phyloP scores from a whole-genome alignment of 2,888 invertebrate genomes.

The Syrista parreyssii region DNA sequence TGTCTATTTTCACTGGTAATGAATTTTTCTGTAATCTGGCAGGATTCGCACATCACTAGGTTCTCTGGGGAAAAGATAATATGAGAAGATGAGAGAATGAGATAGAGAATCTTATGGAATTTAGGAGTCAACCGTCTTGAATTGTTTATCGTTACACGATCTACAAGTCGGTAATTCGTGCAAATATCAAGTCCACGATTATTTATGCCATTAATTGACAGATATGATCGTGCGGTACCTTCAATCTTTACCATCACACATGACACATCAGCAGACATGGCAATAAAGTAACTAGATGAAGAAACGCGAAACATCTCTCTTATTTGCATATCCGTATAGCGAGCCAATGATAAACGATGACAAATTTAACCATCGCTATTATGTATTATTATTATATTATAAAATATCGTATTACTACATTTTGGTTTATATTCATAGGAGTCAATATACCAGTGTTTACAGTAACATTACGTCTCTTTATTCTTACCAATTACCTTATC shows the following conservation, averaged over 20 bases:
- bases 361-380: constrained; percentile 44
- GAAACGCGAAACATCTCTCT: background rate
- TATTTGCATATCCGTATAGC: constrained; percentile 8
- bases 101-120: background rate
- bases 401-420: constrained; percentile 43
- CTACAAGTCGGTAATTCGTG: background rate
- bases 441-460: constrained; percentile 64
- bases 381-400: constrained; percentile 49
- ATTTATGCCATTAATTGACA: background rate
- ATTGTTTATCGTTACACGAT: background rate
- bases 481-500: background rate
- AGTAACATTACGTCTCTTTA: constrained; percentile 30
- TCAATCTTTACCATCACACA: background rate
- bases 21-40: background rate
- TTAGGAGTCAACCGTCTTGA: background rate
- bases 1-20: background rate
- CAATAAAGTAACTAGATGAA: background rate
- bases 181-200: background rate
- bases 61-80: background rate
- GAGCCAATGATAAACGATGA: constrained; percentile 14
- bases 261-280: background rate
- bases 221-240: background rate
- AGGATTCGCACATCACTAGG: background rate
- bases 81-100: no score
- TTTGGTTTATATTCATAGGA: constrained; percentile 62